Conservation (phyloP, 2,797 vertebrate species). For the Phaenicophaeus curvirostris region DNA sequence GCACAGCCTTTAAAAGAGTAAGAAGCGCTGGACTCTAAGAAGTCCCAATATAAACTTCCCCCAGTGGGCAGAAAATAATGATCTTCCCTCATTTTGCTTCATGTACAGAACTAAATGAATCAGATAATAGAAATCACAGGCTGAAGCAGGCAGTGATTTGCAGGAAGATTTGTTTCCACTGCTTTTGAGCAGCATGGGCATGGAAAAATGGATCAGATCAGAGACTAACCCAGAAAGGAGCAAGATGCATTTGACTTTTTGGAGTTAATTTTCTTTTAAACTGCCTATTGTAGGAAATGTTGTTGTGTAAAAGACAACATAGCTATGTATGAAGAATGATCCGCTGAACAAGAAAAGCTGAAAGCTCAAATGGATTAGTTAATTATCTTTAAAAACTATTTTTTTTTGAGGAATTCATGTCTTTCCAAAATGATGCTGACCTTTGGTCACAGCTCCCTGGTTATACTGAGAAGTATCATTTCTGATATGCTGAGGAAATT, state of each 20-base stretch:
- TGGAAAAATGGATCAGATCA: not conserved
- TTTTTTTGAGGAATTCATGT: not conserved
- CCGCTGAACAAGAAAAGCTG: not conserved
- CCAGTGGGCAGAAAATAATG: not conserved
- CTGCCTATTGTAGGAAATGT: not conserved
- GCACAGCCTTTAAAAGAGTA: not conserved
- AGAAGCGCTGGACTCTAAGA: not conserved
- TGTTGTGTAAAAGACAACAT: not conserved
- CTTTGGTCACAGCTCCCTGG: not conserved
- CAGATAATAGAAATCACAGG: slow-evolving; percentile 2
- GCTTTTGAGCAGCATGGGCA: not conserved
- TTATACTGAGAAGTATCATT: not conserved
- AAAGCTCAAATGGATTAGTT: not conserved
- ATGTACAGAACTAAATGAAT: not conserved
- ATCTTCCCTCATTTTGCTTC: not conserved
- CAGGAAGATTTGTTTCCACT: slow-evolving; percentile 2
- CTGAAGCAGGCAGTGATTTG: slow-evolving; percentile 12
- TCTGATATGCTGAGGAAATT: not conserved
- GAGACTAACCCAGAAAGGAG: not conserved
- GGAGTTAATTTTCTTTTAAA: slow-evolving; percentile 3
- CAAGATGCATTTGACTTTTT: not conserved
- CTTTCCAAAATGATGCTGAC: not conserved
- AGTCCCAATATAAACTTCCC: not conserved
- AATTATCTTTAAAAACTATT: not conserved
- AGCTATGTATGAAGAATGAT: not conserved